Percentiles rank a stretch among this genome's conserved stretches.
Evolutionary conservation across 2,113 vertebrate species (phyloP).

Genomic region (Chinchilla lanigera): DNA sequence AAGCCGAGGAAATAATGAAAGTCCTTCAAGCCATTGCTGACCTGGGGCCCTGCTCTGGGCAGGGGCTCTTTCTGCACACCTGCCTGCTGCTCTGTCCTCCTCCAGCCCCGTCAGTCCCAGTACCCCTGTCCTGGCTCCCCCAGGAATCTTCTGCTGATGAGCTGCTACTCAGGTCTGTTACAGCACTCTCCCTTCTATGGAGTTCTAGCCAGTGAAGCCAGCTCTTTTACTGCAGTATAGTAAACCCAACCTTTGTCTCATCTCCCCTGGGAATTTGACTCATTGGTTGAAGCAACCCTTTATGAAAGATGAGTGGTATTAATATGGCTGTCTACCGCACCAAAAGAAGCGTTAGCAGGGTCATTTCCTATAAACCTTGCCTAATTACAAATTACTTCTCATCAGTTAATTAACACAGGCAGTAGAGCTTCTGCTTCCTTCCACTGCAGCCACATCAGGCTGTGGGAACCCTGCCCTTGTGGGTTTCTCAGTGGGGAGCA

Average conservation of each 20-base stretch:
- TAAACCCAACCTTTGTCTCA: not conserved
- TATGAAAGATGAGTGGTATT: slow-evolving; percentile 11
- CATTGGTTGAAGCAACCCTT: slow-evolving; percentile 31
- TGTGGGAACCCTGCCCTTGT: not conserved
- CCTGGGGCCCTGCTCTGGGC: not conserved
- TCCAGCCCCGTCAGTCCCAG: not conserved
- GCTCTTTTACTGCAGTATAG: not conserved
- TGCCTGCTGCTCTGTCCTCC: not conserved
- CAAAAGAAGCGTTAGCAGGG: slow-evolving; percentile 5
- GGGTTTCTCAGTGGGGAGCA: not conserved
- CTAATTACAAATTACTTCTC: slow-evolving; percentile 31
- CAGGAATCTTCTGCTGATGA: not conserved
- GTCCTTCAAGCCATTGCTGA: not conserved
- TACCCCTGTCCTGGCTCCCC: not conserved
- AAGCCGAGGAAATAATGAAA: not conserved
- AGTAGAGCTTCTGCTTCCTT: not conserved
- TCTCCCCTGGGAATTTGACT: slow-evolving; percentile 14
- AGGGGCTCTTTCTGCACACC: not conserved
- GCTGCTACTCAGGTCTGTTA: not conserved
- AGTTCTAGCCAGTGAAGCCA: not conserved
- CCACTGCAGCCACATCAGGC: not conserved
- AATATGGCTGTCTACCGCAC: slow-evolving; percentile 29
- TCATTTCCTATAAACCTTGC: slow-evolving; percentile 38
- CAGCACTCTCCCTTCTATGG: not conserved
- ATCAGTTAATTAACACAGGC: slow-evolving; percentile 13